Conservation (phyloP, 1,140 invertebrate genomes). For the Cyphomyrmex costatus region DNA sequence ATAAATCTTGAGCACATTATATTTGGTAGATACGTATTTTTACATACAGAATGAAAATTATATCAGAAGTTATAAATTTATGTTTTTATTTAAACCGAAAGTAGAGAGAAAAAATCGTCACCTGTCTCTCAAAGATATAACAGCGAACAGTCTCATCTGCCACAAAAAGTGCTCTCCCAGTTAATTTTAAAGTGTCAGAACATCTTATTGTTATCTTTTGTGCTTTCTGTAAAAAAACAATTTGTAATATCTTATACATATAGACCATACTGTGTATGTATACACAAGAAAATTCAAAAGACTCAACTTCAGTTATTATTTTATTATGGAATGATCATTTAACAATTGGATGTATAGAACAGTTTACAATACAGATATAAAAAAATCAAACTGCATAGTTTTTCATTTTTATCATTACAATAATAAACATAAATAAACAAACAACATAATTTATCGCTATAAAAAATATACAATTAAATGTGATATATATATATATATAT, state of each 20-base stretch:
- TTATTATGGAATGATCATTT: conserved; percentile 56
- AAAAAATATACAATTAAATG: conserved; percentile 30
- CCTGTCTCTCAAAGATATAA: not conserved
- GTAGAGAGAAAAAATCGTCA: not conserved
- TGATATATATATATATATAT: conserved; percentile 57
- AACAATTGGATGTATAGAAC: conserved; percentile 29
- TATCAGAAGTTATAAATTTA: not conserved
- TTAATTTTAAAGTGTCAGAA: not conserved
- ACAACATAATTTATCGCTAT: conserved; percentile 37
- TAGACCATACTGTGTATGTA: conserved; percentile 7
- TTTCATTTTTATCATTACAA: conserved; percentile 10
- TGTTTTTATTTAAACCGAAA: not conserved
- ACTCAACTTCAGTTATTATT: conserved; percentile 8
- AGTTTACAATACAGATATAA: conserved; percentile 40
- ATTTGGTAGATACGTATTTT: conserved; percentile 41
- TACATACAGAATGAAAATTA: conserved; percentile 25
- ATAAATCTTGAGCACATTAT: conserved; percentile 51
- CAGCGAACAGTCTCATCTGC: not conserved
- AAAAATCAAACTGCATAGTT: conserved; percentile 6
- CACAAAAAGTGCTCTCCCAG: not conserved
- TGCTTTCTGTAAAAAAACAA: not conserved
- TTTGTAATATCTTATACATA: conserved; percentile 23
- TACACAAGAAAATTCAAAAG: not conserved
- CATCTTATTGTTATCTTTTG: not conserved
- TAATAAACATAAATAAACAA: conserved; percentile 46